Conservation (phyloP, 2,113 vertebrate genomes). For the Trogon melanurus region DNA sequence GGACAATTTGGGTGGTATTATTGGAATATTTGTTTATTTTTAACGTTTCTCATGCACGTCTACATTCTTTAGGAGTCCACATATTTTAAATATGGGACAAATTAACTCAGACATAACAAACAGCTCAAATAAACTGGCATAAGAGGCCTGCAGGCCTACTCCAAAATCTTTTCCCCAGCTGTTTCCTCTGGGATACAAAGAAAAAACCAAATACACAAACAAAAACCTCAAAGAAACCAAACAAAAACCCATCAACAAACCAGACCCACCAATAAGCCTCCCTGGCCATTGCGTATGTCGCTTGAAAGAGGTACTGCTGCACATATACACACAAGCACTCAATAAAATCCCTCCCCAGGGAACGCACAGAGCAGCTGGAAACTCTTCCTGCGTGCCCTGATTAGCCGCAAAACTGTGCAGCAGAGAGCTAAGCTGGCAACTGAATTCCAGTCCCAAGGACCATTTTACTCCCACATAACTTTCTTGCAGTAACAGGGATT, state of each 20-base stretch:
- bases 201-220: conserved; percentile 5
- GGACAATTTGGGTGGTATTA: conserved; percentile 27
- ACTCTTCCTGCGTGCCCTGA: conserved; percentile 8
- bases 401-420: background rate
- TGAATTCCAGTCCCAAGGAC: background rate
- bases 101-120: conserved; percentile 48
- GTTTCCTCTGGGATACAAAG: conserved; percentile 43
- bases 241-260: conserved; percentile 20
- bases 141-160: conserved; percentile 12
- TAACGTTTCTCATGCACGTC: conserved; percentile 33
- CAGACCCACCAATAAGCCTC: conserved; percentile 28
- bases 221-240: conserved; percentile 39
- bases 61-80: background rate
- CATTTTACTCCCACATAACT: conserved; percentile 31
- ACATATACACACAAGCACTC: conserved; percentile 9
- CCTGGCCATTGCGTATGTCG: background rate
- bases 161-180: conserved; percentile 37
- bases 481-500: background rate
- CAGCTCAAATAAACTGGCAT: background rate
- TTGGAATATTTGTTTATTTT: conserved; percentile 45
- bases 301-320: conserved; percentile 30
- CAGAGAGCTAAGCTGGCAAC: conserved; percentile 22
- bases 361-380: conserved; percentile 36
- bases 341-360: conserved; percentile 21
- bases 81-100: conserved; percentile 28